Percentiles rank a stretch among this genome's conserved stretches.
These are phyloP conservation scores for Cyphomyrus discorhynchus DNA, from an alignment of 2,113 vertebrate species.

Conservation along the genomic window DNA sequence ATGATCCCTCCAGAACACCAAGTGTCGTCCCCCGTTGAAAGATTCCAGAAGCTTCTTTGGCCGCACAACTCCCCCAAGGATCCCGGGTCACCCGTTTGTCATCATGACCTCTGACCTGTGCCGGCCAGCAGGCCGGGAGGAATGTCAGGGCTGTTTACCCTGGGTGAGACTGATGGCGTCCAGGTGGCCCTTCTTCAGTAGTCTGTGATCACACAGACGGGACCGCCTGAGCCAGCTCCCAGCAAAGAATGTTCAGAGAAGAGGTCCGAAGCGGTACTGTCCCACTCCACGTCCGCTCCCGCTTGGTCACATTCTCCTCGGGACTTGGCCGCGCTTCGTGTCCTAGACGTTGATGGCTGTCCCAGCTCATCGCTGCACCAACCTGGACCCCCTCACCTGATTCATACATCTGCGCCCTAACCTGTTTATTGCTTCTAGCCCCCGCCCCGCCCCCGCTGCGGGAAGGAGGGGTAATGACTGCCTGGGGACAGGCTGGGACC, in stretches of 20 bases:
- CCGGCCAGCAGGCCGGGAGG: conserved; percentile 83
- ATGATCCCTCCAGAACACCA: conserved; percentile 51
- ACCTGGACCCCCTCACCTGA: not conserved
- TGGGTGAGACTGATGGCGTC: conserved; percentile 91
- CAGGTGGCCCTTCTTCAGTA: conserved; percentile 78
- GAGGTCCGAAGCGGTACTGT: not conserved
- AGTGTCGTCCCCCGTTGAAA: conserved; percentile 79
- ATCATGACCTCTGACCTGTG: conserved; percentile 89
- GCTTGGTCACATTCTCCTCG: not conserved
- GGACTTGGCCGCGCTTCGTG: not conserved
- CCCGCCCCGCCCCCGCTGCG: not conserved
- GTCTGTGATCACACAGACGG: conserved; percentile 36
- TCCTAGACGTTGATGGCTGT: not conserved
- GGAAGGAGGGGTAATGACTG: not conserved
- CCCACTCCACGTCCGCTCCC: not conserved
- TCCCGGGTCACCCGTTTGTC: conserved; percentile 83
- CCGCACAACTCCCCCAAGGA: conserved; percentile 61
- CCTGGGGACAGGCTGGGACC: conserved; percentile 27
- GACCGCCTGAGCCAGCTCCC: conserved; percentile 35
- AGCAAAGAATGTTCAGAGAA: conserved; percentile 26
- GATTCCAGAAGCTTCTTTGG: conserved; percentile 86
- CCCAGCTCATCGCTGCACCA: too few relatives aligned
- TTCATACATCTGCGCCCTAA: not conserved
- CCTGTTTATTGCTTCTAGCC: conserved; percentile 11
- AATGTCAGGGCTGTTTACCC: conserved; percentile 96